These are phyloP conservation scores for Toxostoma redivivum DNA, from an alignment of 2,113 vertebrate genomes.

Conservation along the genomic window DNA sequence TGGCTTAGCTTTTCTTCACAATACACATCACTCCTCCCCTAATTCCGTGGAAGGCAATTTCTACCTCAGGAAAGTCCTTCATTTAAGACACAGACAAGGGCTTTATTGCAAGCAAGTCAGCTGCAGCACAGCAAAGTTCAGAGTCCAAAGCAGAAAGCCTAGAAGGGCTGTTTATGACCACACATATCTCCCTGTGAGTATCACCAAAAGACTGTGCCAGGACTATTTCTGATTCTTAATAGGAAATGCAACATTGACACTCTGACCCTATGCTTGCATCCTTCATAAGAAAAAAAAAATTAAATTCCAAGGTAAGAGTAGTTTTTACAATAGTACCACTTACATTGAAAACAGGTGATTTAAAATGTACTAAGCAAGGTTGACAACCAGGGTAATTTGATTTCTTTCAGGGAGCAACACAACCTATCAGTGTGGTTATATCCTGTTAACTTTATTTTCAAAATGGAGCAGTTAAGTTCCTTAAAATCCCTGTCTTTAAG, in stretches of 20 bases:
- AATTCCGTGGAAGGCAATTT: constrained; percentile 28
- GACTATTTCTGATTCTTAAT: background rate
- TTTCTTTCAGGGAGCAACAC: background rate
- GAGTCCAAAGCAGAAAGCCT: background rate
- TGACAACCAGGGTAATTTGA: background rate
- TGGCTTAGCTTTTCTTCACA: constrained; percentile 31
- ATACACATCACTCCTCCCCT: background rate
- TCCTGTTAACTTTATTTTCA: background rate
- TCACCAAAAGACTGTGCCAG: background rate
- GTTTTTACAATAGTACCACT: background rate
- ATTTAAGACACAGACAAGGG: background rate
- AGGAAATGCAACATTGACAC: background rate
- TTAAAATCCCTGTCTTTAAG: background rate
- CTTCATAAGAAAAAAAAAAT: background rate
- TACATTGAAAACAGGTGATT: background rate
- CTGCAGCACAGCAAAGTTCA: background rate
- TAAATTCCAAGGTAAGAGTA: background rate
- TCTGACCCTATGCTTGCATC: background rate
- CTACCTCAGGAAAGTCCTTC: background rate
- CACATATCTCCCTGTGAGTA: background rate
- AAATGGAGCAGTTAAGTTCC: background rate
- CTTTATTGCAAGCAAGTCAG: background rate
- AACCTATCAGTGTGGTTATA: background rate
- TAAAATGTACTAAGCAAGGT: background rate
- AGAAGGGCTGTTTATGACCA: background rate